Evolutionary conservation across 2,888 invertebrate genomes (phyloP).

Genomic region (Callimorpha dominula): DNA sequence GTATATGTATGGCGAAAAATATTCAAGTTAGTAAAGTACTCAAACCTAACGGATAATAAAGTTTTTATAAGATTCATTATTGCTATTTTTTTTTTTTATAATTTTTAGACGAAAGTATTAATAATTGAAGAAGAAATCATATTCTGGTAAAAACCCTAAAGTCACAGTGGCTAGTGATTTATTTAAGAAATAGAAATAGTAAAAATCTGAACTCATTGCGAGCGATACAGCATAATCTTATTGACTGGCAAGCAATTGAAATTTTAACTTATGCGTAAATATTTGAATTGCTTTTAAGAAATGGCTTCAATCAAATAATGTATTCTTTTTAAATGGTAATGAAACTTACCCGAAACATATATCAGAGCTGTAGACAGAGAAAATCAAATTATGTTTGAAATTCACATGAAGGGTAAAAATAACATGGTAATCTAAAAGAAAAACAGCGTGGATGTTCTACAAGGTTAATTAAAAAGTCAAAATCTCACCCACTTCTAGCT

Average conservation of each 20-base stretch:
- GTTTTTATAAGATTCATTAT: too few relatives aligned
- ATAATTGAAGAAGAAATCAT: background rate
- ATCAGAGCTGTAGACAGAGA: slow-evolving; percentile 1
- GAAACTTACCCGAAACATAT: slow-evolving; percentile 1
- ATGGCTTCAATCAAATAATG: slow-evolving; percentile 9
- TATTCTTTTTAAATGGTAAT: slow-evolving; percentile 4
- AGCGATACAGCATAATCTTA: slow-evolving; percentile 33
- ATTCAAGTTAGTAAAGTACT: too few relatives aligned
- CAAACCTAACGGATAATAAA: too few relatives aligned
- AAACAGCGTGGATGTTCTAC: slow-evolving; percentile 13
- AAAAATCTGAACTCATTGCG: slow-evolving; percentile 24
- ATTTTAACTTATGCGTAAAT: slow-evolving; percentile 20
- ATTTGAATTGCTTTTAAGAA: slow-evolving; percentile 38
- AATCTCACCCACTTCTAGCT: slow-evolving; percentile 14
- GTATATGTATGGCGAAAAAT: too few relatives aligned
- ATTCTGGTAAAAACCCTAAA: background rate
- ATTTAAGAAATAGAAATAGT: slow-evolving; percentile 28
- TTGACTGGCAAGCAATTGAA: slow-evolving; percentile 17
- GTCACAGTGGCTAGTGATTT: background rate
- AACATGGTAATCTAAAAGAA: slow-evolving; percentile 14
- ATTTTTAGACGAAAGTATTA: too few relatives aligned
- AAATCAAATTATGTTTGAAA: slow-evolving; percentile 9
- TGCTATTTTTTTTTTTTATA: too few relatives aligned
- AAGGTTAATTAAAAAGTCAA: slow-evolving; percentile 20
- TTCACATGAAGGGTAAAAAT: slow-evolving; percentile 14